A percentile compares a stretch with the other conserved stretches of the same genome.
Evolutionary conservation across 2,113 vertebrate species (phyloP).

Genomic region (Actinemys pallida): DNA sequence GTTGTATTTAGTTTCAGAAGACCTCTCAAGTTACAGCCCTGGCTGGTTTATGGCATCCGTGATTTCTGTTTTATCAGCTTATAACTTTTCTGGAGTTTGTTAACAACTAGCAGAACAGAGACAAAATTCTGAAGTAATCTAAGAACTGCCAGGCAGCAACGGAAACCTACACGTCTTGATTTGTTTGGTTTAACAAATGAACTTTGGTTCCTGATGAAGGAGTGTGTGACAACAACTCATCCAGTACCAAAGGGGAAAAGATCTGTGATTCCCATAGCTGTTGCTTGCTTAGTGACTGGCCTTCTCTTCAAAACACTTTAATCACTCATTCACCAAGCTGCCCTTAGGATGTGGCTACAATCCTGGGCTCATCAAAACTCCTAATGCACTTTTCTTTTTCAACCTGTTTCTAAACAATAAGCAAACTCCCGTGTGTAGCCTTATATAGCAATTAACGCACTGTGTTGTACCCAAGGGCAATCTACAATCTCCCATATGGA

Average conservation of each 20-base stretch:
- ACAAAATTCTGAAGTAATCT: slow-evolving; percentile 67
- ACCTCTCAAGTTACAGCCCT: slow-evolving; percentile 68
- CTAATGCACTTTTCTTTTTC: not conserved
- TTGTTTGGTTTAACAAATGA: slow-evolving; percentile 60
- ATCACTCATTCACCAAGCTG: slow-evolving; percentile 26
- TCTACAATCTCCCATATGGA: accelerated
- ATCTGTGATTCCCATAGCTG: not conserved
- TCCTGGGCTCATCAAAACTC: not conserved
- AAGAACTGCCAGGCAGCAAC: slow-evolving; percentile 41
- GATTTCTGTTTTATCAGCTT: slow-evolving; percentile 57
- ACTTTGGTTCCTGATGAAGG: slow-evolving; percentile 59
- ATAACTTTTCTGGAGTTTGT: slow-evolving; percentile 19
- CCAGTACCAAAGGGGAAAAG: slow-evolving; percentile 15
- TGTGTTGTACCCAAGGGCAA: not conserved
- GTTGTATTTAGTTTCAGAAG: slow-evolving; percentile 62
- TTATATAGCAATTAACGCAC: accelerated
- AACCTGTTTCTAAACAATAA: not conserved
- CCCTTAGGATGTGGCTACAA: not conserved
- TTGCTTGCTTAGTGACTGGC: not conserved
- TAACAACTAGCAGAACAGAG: slow-evolving; percentile 35
- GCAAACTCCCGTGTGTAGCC: accelerated
- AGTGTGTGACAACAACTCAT: slow-evolving; percentile 22
- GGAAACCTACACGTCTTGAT: slow-evolving; percentile 11
- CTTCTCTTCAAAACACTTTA: not conserved
- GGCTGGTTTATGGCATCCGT: slow-evolving; percentile 54